Conservation (phyloP, 1,140 invertebrate species). For the Grapholita molesta region DNA sequence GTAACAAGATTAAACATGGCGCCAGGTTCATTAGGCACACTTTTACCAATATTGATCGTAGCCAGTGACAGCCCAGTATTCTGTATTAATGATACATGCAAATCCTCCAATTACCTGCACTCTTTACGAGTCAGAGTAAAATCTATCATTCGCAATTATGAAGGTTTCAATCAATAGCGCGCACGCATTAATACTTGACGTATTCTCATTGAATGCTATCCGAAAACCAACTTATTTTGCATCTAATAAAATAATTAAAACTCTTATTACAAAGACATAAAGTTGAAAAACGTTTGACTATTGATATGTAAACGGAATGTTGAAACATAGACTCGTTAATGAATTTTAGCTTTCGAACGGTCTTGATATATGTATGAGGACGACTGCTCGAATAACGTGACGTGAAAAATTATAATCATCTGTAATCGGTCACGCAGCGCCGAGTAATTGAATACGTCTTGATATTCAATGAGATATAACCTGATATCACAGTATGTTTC, state of each 20-base stretch:
- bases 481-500: neutral
- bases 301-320: neutral
- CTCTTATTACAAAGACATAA: neutral
- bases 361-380: neutral
- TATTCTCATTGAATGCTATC: neutral
- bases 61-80: neutral
- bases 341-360: slow-evolving; percentile 12
- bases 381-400: slow-evolving; percentile 1
- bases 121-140: neutral
- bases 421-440: slow-evolving; percentile 2
- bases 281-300: neutral
- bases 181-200: neutral
- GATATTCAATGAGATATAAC: neutral
- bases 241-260: neutral
- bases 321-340: neutral
- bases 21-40: neutral
- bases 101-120: neutral
- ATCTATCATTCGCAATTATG: slow-evolving; percentile 5
- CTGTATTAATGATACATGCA: neutral
- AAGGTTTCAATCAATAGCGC: slow-evolving; percentile 2
- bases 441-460: slow-evolving; percentile 8
- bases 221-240: neutral
- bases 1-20: neutral
- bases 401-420: slow-evolving; percentile 12
- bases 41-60: neutral